A percentile compares a stretch with the other conserved stretches of the same genome.
These are phyloP conservation scores for Nomada lathburiana DNA, from an alignment of 2,888 invertebrate genomes.

Conservation along the genomic window DNA sequence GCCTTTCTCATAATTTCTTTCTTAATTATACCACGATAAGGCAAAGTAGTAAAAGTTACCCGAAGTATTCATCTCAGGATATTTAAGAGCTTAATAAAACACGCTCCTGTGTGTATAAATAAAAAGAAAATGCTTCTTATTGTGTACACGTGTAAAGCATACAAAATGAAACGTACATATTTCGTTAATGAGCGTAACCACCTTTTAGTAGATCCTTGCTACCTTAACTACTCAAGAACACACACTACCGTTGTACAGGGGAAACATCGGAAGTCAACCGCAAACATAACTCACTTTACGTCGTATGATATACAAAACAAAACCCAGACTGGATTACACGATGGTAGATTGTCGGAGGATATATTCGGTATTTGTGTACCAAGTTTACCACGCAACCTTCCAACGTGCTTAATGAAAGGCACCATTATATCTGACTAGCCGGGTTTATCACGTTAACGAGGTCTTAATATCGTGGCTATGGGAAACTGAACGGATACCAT, in stretches of 20 bases:
- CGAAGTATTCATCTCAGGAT: too few species aligned
- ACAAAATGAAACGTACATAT: too few species aligned
- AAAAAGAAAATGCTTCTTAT: too few species aligned
- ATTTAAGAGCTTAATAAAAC: too few species aligned
- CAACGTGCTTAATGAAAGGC: conserved; percentile 68
- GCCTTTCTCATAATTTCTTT: too few species aligned
- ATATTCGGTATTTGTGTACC: conserved; percentile 44
- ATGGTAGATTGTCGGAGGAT: background rate
- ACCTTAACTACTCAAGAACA: background rate
- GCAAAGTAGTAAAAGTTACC: too few species aligned
- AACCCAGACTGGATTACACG: conserved; percentile 3
- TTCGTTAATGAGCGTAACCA: too few species aligned
- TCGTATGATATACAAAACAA: background rate
- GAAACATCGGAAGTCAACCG: background rate
- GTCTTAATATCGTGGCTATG: conserved; percentile 69
- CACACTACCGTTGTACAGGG: background rate
- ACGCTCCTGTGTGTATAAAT: too few species aligned
- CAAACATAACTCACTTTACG: conserved; percentile 1
- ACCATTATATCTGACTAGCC: conserved; percentile 66
- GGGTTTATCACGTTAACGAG: conserved; percentile 71
- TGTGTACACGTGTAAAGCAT: too few species aligned
- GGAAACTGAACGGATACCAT: conserved; percentile 72
- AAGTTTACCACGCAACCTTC: conserved; percentile 53
- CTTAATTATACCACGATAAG: too few species aligned
- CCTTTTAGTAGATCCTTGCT: too few species aligned